Conservation (phyloP, 2,888 invertebrate genomes). For the Apamea epomidion region DNA sequence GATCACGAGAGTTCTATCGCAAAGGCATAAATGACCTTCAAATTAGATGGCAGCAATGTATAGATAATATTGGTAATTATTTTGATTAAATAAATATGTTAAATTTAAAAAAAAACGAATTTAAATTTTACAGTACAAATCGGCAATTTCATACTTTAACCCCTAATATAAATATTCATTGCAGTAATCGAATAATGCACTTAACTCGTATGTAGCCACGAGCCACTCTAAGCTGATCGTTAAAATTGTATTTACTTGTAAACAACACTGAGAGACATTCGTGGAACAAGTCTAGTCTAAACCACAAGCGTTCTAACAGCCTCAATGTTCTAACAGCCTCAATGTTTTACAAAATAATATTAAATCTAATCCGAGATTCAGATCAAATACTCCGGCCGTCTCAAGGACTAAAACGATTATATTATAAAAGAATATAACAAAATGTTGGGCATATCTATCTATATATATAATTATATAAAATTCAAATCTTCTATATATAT, state of each 20-base stretch:
- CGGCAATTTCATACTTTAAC: too few species aligned
- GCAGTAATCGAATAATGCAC: neutral
- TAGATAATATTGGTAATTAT: too few species aligned
- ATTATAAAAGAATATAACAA: constrained; percentile 4
- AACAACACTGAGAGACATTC: constrained; percentile 22
- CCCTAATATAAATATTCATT: constrained; percentile 16
- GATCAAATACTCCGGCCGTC: constrained; percentile 13
- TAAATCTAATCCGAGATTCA: constrained; percentile 6
- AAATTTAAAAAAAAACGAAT: too few species aligned
- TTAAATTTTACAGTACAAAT: too few species aligned
- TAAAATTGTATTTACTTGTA: constrained; percentile 27
- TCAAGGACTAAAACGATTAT: constrained; percentile 18
- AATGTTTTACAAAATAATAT: constrained; percentile 21
- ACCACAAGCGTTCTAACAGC: constrained; percentile 11
- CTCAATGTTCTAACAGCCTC: neutral
- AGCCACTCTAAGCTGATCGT: constrained; percentile 18
- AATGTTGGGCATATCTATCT: neutral
- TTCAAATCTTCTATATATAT: too few species aligned
- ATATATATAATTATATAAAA: too few species aligned
- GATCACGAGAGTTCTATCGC: too few species aligned
- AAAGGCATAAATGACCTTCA: too few species aligned
- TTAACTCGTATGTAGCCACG: neutral
- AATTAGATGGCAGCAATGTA: too few species aligned
- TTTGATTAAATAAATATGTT: too few species aligned
- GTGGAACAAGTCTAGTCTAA: constrained; percentile 7